Percentiles rank a stretch among this genome's conserved stretches.
These are phyloP conservation scores for Sphaerophoria taeniata DNA, from an alignment of 2,888 invertebrate genomes.

Conservation along the genomic window DNA sequence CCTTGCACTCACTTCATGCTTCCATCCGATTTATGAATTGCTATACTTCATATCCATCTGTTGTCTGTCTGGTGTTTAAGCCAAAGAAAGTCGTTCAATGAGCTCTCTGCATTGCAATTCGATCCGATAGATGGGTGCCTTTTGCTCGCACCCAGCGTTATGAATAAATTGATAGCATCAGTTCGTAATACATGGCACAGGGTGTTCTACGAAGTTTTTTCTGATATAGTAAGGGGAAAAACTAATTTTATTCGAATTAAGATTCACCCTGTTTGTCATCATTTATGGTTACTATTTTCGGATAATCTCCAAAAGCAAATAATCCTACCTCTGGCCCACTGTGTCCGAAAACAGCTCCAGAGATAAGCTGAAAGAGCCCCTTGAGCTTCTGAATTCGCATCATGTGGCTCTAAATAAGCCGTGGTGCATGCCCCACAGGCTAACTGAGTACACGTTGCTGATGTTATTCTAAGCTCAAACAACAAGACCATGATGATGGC, in stretches of 20 bases:
- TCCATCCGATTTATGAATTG: constrained; percentile 54
- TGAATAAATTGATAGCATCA: constrained; percentile 61
- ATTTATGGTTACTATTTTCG: constrained; percentile 11
- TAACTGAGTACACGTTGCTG: constrained; percentile 59
- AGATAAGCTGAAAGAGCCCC: constrained; percentile 33
- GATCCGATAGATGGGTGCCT: constrained; percentile 59
- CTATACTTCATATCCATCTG: constrained; percentile 48
- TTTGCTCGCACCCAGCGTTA: constrained; percentile 42
- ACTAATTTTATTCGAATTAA: background rate
- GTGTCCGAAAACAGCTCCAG: constrained; percentile 43
- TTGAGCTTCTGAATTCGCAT: constrained; percentile 13
- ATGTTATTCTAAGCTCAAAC: constrained; percentile 7
- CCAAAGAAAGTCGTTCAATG: constrained; percentile 59
- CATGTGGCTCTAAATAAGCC: constrained; percentile 8
- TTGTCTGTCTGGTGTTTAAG: background rate
- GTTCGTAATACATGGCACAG: background rate
- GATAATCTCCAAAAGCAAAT: constrained; percentile 48
- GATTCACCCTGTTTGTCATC: constrained; percentile 11
- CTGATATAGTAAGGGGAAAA: too few species aligned
- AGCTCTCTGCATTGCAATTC: background rate
- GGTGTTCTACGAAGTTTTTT: too few species aligned
- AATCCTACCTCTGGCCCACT: constrained; percentile 38
- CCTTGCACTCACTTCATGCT: constrained; percentile 61
- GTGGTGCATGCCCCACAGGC: constrained; percentile 46
- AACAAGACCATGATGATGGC: constrained; percentile 56